Conservation (phyloP, 2,797 vertebrate species). For the Leucoraja ocellata region DNA sequence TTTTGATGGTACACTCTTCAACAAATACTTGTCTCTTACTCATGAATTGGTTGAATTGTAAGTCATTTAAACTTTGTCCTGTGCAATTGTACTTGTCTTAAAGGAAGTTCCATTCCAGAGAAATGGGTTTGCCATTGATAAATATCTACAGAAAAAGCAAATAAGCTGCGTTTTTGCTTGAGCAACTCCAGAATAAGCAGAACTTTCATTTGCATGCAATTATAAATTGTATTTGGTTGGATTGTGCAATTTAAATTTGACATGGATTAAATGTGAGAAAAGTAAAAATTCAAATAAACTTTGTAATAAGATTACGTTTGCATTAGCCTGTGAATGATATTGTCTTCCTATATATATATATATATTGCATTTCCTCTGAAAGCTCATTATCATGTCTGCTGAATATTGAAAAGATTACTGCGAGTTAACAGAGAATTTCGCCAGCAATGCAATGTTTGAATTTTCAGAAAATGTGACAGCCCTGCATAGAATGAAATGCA, state of each 20-base stretch:
- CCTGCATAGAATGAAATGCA: background rate
- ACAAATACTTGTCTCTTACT: background rate
- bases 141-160: background rate
- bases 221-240: background rate
- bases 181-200: background rate
- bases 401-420: constrained; percentile 7
- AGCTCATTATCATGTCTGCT: background rate
- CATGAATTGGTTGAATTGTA: background rate
- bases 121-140: background rate
- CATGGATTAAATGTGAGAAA: background rate
- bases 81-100: background rate
- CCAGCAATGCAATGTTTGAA: background rate
- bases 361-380: background rate
- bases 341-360: background rate
- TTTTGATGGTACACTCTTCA: background rate
- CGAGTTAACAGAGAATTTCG: background rate
- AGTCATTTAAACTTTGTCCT: background rate
- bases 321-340: background rate
- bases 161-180: background rate
- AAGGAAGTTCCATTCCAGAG: background rate
- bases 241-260: background rate
- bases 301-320: background rate
- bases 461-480: background rate
- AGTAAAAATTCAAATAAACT: background rate
- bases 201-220: background rate